Evolutionary conservation across 2,888 invertebrate genomes (phyloP).

Genomic region (Oxystoma pomonae): DNA sequence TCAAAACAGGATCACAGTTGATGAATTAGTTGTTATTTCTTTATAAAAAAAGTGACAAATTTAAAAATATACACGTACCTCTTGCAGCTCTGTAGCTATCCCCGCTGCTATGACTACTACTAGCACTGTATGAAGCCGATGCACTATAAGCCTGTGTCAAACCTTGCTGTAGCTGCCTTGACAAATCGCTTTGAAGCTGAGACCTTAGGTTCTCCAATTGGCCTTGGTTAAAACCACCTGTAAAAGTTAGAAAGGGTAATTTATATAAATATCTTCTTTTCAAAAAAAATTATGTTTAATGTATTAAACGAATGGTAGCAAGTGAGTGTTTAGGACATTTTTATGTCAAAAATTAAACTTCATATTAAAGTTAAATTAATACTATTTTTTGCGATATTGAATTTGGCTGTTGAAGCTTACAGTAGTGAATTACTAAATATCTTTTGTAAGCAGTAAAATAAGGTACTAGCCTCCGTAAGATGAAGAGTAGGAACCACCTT

Average conservation of each 20-base stretch:
- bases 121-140: conserved; percentile 34
- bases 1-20: no score
- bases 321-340: no score
- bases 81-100: conserved; percentile 30
- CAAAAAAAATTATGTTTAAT: no score
- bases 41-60: not conserved
- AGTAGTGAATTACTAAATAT: no score
- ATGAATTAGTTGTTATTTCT: not conserved
- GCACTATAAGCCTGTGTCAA: conserved; percentile 36
- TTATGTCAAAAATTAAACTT: no score
- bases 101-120: conserved; percentile 28
- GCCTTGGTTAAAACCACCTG: conserved; percentile 26
- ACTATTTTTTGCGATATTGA: no score
- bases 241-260: no score
- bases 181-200: conserved; percentile 40
- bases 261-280: no score
- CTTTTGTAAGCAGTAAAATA: no score
- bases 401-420: no score
- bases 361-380: no score
- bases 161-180: conserved; percentile 41
- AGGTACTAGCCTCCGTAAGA: conserved; percentile 8
- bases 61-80: conserved; percentile 18
- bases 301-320: no score
- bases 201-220: conserved; percentile 37
- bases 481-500: conserved; percentile 22